Conservation (phyloP, 2,888 invertebrate genomes). For the Celastrina argiolus region DNA sequence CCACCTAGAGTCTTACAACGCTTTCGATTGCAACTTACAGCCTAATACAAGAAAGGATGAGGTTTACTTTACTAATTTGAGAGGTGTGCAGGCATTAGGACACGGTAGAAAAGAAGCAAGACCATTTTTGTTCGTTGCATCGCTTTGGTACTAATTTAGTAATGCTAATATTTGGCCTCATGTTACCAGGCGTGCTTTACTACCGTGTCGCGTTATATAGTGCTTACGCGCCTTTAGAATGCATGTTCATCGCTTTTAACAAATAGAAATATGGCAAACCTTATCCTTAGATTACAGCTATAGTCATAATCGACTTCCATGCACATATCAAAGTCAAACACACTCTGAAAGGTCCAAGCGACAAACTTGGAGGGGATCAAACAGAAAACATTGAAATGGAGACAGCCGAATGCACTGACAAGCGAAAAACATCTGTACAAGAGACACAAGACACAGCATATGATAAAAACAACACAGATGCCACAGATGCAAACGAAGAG, state of each 20-base stretch:
- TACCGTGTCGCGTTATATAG: background rate
- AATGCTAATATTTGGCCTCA: no score
- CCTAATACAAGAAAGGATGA: constrained; percentile 42
- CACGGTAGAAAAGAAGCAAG: background rate
- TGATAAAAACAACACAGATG: constrained; percentile 30
- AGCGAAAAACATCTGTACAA: constrained; percentile 39
- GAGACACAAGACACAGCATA: constrained; percentile 45
- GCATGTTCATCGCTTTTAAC: constrained; percentile 18
- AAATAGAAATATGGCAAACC: constrained; percentile 37
- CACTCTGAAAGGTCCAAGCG: constrained; percentile 59
- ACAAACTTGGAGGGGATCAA: constrained; percentile 38
- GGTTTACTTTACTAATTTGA: constrained; percentile 25
- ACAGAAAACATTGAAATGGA: constrained; percentile 43
- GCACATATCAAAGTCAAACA: constrained; percentile 78
- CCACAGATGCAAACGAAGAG: constrained; percentile 39
- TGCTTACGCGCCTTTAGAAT: background rate
- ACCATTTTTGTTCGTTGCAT: background rate
- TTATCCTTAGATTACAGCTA: constrained; percentile 48
- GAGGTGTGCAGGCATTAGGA: background rate
- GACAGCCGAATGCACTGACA: constrained; percentile 44
- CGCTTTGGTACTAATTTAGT: no score
- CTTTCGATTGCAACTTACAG: constrained; percentile 50
- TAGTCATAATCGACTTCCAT: constrained; percentile 63
- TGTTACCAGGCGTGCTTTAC: background rate
- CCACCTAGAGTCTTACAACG: constrained; percentile 38